Conservation (phyloP, 2,113 vertebrate genomes). For the Plectropomus leopardus region DNA sequence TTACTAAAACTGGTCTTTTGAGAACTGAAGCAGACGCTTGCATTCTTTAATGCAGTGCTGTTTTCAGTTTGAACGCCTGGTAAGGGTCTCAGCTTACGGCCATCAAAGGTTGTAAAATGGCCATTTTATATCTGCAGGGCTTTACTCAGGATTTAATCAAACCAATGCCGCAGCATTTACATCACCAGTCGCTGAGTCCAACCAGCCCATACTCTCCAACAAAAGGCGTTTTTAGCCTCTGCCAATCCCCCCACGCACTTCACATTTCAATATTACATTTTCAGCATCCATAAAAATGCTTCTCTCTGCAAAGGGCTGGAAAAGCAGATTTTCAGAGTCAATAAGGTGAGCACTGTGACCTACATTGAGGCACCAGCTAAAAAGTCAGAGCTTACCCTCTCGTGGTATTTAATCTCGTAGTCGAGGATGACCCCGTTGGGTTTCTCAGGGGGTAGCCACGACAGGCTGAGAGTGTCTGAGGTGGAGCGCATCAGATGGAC, state of each 20-base stretch:
- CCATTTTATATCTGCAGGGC: not conserved
- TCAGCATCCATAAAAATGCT: conserved; percentile 28
- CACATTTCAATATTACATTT: conserved; percentile 24
- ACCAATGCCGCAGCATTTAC: conserved; percentile 15
- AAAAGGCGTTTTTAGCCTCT: not conserved
- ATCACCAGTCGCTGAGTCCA: conserved; percentile 17
- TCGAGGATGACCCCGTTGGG: conserved; percentile 98
- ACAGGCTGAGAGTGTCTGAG: conserved; percentile 93
- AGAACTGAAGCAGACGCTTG: not conserved
- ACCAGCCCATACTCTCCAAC: not conserved
- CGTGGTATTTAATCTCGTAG: conserved; percentile 98
- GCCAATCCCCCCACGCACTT: not conserved
- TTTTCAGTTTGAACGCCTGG: not conserved
- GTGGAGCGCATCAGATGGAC: conserved; percentile 95
- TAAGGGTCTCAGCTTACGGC: not conserved
- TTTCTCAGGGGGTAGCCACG: conserved; percentile 95
- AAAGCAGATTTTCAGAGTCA: conserved; percentile 14
- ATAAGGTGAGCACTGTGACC: conserved; percentile 18
- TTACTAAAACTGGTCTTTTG: not conserved
- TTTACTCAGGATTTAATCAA: conserved; percentile 28
- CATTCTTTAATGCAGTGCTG: conserved; percentile 4
- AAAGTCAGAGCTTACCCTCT: conserved; percentile 89
- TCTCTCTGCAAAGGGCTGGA: not conserved
- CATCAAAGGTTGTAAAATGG: conserved; percentile 15
- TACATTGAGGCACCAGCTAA: not conserved